Conservation (phyloP, 2,113 vertebrate species). For the Antennarius striatus region DNA sequence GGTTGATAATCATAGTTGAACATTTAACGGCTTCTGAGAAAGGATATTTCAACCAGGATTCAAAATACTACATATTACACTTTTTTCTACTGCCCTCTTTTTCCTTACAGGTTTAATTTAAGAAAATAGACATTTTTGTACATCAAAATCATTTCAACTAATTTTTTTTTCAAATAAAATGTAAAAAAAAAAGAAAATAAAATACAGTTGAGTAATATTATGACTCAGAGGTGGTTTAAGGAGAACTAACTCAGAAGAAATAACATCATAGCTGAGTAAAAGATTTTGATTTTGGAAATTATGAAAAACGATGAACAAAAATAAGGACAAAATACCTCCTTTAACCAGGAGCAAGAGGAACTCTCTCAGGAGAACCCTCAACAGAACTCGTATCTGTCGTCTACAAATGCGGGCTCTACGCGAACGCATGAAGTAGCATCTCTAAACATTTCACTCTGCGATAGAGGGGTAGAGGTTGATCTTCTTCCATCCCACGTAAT, state of each 20-base stretch:
- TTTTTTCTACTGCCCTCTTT: no score
- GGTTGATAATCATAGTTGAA: no score
- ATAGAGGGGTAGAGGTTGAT: conserved; percentile 9
- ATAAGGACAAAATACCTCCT: conserved; percentile 4
- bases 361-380: conserved; percentile 5
- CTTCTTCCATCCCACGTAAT: background rate
- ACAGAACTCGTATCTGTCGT: conserved; percentile 35
- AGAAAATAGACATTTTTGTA: no score
- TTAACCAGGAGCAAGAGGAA: background rate
- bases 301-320: conserved; percentile 9
- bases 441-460: background rate
- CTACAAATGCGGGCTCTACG: conserved; percentile 27
- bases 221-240: conserved; percentile 1
- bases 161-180: no score
- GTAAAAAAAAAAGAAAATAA: no score
- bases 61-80: no score
- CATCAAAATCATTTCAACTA: no score
- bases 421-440: conserved; percentile 19
- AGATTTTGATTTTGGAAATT: conserved; percentile 7
- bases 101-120: no score
- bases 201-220: background rate
- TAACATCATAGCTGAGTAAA: background rate
- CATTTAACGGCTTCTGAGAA: no score
- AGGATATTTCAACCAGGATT: no score
- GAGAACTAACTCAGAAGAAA: conserved; percentile 24